Evolutionary conservation across 2,113 vertebrate species (phyloP).

Genomic region (Sclerurus mexicanus): DNA sequence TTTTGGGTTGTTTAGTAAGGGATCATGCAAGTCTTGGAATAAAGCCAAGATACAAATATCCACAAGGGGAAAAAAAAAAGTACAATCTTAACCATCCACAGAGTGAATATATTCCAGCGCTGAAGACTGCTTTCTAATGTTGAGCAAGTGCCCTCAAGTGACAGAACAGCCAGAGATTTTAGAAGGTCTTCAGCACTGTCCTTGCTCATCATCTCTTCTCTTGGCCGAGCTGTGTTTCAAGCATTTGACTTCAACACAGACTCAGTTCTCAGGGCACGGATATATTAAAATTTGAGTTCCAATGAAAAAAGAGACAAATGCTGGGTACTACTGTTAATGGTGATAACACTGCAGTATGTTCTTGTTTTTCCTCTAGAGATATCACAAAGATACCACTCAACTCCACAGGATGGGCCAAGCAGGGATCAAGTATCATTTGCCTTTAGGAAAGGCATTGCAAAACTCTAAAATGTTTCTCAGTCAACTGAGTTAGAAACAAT

Average conservation of each 20-base stretch:
- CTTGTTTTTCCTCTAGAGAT: background rate
- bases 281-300: background rate
- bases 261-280: background rate
- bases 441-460: background rate
- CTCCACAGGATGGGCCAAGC: background rate
- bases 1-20: background rate
- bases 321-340: background rate
- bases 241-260: background rate
- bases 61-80: background rate
- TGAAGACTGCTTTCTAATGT: background rate
- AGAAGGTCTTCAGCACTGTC: background rate
- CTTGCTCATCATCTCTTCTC: background rate
- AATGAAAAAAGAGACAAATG: background rate
- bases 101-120: background rate
- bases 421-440: background rate
- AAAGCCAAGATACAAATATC: background rate
- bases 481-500: background rate
- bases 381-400: background rate
- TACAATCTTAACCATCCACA: background rate
- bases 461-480: background rate
- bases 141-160: background rate
- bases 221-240: background rate
- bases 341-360: background rate
- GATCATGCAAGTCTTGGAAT: background rate
- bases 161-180: background rate